Conservation (phyloP, 2,797 vertebrate genomes). For the Thripadectes ignobilis region DNA sequence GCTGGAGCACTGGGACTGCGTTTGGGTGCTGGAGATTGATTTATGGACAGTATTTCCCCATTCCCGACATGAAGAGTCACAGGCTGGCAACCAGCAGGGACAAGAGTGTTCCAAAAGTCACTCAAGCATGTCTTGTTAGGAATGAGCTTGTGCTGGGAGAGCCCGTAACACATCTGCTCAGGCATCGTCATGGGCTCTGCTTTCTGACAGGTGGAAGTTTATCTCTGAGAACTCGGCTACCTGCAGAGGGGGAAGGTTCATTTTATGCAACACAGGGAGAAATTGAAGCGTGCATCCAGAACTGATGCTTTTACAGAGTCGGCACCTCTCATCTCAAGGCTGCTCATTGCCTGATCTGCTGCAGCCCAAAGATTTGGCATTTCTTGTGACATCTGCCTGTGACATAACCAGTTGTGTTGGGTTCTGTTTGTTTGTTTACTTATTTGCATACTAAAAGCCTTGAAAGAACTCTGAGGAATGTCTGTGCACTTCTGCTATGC, state of each 20-base stretch:
- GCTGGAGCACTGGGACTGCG: background rate
- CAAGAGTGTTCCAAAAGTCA: fast-evolving
- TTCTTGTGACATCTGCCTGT: background rate
- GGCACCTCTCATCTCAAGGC: background rate
- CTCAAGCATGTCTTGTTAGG: background rate
- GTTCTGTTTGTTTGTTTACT: background rate
- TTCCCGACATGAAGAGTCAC: background rate
- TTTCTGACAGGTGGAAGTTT: background rate
- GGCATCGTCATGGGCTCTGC: background rate
- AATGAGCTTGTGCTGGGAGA: background rate
- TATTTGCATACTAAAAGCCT: background rate
- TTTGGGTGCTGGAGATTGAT: fast-evolving
- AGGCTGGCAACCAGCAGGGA: background rate
- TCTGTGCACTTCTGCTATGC: background rate
- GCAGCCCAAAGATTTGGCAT: background rate
- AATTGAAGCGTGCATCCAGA: background rate
- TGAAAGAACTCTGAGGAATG: background rate
- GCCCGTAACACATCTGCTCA: background rate
- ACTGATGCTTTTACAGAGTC: background rate
- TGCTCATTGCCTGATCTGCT: background rate
- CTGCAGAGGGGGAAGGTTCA: background rate
- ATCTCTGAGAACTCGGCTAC: background rate
- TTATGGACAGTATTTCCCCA: background rate
- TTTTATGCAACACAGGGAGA: background rate
- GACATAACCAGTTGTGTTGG: too few relatives aligned